A percentile compares a stretch with the other conserved stretches of the same genome.
Conservation (phyloP, 2,797 vertebrate genomes). For the Enteromius fasciolatus region DNA sequence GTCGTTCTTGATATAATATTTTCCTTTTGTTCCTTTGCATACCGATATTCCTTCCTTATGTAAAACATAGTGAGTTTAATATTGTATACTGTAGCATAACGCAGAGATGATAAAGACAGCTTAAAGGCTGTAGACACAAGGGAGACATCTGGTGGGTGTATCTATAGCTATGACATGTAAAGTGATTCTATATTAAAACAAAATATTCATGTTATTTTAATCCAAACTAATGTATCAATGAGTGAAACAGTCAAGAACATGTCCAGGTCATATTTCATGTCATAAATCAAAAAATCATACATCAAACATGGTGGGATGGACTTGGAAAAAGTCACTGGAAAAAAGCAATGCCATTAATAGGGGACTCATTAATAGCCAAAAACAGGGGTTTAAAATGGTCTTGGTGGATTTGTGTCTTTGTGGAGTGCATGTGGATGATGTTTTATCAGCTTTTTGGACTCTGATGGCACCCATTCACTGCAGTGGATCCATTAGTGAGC, state of each 20-base stretch:
- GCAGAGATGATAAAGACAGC: conserved; percentile 17
- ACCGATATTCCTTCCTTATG: not conserved
- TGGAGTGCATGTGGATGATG: not conserved
- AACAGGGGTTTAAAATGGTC: not conserved
- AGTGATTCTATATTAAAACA: not conserved
- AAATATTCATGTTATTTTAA: not conserved
- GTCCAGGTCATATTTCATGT: not conserved
- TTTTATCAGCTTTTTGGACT: not conserved
- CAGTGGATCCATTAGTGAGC: not conserved
- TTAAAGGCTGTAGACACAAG: conserved; percentile 16
- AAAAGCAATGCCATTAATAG: not conserved
- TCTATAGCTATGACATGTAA: conserved; percentile 5
- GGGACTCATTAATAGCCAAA: too few species aligned
- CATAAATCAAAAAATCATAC: not conserved
- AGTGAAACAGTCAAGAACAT: not conserved
- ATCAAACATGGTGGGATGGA: not conserved
- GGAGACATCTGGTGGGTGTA: conserved; percentile 51
- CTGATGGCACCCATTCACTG: not conserved
- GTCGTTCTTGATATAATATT: not conserved
- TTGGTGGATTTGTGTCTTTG: not conserved
- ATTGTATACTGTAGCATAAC: not conserved
- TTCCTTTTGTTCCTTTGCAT: not conserved
- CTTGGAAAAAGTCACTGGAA: not conserved
- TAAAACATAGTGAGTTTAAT: not conserved
- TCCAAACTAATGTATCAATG: not conserved